Evolutionary conservation across 1,140 invertebrate species (phyloP).

Genomic region (Gerris buenoi): DNA sequence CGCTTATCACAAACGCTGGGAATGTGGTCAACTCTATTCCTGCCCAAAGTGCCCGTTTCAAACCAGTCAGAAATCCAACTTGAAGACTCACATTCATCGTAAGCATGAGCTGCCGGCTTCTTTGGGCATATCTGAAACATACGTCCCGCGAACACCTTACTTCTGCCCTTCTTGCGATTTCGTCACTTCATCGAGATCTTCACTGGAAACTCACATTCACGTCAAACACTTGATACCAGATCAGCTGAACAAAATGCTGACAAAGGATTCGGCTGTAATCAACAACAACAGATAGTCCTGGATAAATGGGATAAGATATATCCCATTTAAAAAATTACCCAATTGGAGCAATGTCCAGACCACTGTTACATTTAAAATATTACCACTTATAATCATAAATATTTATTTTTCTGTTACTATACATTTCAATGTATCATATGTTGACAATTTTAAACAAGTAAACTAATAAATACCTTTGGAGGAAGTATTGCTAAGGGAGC

Average conservation of each 20-base stretch:
- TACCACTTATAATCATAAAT: too few species aligned
- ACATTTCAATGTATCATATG: too few species aligned
- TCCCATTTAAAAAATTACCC: background rate
- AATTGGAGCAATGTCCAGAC: background rate
- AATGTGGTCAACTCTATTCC: constrained; percentile 7
- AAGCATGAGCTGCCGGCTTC: background rate
- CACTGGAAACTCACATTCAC: background rate
- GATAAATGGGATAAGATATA: background rate
- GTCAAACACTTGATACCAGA: background rate
- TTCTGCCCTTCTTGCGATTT: background rate
- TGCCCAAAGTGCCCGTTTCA: constrained; percentile 6
- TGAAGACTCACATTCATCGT: background rate
- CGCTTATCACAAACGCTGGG: constrained; percentile 2
- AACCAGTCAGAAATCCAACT: background rate
- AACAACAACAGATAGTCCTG: background rate
- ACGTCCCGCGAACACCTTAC: background rate
- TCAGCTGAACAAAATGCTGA: background rate
- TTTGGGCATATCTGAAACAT: background rate
- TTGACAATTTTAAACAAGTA: too few species aligned
- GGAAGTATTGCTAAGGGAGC: too few species aligned
- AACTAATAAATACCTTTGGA: too few species aligned
- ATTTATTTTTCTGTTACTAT: too few species aligned
- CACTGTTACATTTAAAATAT: too few species aligned
- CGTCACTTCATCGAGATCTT: background rate
- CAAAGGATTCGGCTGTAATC: background rate